Percentiles rank a stretch among this genome's conserved stretches.
phyloP scores from a whole-genome alignment of 2,888 invertebrate species.

The Brenthis daphne region DNA sequence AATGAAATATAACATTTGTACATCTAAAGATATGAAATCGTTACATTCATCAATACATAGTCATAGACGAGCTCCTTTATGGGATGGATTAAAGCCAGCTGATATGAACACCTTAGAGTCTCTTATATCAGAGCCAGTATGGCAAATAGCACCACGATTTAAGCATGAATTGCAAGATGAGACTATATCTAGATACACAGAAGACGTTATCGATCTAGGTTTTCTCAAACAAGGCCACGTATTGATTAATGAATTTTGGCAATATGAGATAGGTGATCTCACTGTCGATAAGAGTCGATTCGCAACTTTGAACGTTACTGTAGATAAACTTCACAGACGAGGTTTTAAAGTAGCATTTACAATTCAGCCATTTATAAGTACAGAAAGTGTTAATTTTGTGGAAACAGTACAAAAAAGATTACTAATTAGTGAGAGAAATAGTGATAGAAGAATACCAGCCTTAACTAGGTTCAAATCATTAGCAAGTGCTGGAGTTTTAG shows the following conservation, averaged over 20 bases:
- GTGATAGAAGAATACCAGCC: conserved; percentile 90
- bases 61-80: conserved; percentile 84
- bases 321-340: conserved; percentile 90
- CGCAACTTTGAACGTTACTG: conserved; percentile 88
- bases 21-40: conserved; percentile 88
- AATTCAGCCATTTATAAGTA: conserved; percentile 95
- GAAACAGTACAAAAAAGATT: conserved; percentile 88
- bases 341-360: conserved; percentile 94
- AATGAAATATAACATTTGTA: conserved; percentile 93
- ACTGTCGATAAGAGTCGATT: conserved; percentile 90
- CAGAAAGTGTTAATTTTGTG: conserved; percentile 91
- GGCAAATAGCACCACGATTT: conserved; percentile 89
- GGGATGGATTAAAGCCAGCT: conserved; percentile 91
- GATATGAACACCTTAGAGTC: conserved; percentile 88
- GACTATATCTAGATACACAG: conserved; percentile 91
- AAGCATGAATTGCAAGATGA: conserved; percentile 85
- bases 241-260: conserved; percentile 91
- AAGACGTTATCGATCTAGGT: conserved; percentile 89
- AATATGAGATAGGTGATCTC: conserved; percentile 92
- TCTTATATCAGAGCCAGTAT: conserved; percentile 91
- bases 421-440: conserved; percentile 90
- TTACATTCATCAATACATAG: conserved; percentile 90
- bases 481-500: conserved; percentile 91
- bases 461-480: conserved; percentile 91
- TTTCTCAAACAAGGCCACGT: conserved; percentile 91